phyloP scores from a whole-genome alignment of 2,888 invertebrate species.

The Arenicola marina region DNA sequence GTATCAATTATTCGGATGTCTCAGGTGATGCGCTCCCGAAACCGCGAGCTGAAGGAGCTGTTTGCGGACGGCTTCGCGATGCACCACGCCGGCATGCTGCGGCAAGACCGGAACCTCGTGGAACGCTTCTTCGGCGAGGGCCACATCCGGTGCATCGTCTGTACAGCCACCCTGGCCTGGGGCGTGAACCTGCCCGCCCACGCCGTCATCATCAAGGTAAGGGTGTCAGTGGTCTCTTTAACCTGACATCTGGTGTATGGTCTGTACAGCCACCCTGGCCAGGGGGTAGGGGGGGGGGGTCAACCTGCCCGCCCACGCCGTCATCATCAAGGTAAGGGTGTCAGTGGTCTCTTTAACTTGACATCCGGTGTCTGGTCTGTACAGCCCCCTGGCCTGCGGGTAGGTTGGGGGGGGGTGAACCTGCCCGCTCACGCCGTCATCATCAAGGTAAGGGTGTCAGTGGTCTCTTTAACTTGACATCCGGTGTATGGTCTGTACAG shows the following conservation, averaged over 20 bases:
- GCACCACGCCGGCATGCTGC: slow-evolving; percentile 95
- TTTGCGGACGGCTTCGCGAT: slow-evolving; percentile 86
- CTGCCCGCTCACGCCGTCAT: slow-evolving; percentile 97
- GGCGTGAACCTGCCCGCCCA: slow-evolving; percentile 99
- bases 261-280: slow-evolving; percentile 93
- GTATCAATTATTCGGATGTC: no score
- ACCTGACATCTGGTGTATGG: no score
- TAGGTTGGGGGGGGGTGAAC: slow-evolving; percentile 99
- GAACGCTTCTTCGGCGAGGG: slow-evolving; percentile 91
- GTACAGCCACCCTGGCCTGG: slow-evolving; percentile 98
- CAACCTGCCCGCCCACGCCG: slow-evolving; percentile 97
- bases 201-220: slow-evolving; percentile 90
- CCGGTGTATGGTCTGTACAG: no score
- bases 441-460: slow-evolving; percentile 85
- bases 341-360: no score
- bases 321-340: slow-evolving; percentile 88
- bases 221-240: no score
- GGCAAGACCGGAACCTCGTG: slow-evolving; percentile 76
- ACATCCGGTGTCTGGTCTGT: slow-evolving; percentile 86
- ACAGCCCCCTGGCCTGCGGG: slow-evolving; percentile 98
- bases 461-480: no score
- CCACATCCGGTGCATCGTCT: slow-evolving; percentile 83
- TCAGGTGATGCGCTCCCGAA: slow-evolving; percentile 55
- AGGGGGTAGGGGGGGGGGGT: no score
- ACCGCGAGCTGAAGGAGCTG: slow-evolving; percentile 81